Conservation (phyloP, 2,113 vertebrate species). For the Plotosus lineatus region DNA sequence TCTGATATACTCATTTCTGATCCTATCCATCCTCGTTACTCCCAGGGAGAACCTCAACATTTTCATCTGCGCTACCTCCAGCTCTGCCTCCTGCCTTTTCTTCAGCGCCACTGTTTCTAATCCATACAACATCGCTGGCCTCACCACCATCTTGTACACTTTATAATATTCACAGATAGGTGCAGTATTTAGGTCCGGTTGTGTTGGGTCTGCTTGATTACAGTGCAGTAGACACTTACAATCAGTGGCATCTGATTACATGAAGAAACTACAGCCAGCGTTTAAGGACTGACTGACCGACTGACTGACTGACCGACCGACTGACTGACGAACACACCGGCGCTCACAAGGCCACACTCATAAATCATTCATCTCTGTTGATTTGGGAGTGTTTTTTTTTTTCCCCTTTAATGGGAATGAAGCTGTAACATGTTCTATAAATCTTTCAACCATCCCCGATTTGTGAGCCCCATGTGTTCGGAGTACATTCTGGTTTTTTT, state of each 20-base stretch:
- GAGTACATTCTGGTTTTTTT: conserved; percentile 28
- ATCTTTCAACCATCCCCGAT: conserved; percentile 41
- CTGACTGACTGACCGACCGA: conserved; percentile 19
- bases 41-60: too few relatives aligned
- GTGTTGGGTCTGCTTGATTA: conserved; percentile 35
- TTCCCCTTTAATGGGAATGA: conserved; percentile 47
- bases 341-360: conserved; percentile 33
- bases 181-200: too few relatives aligned
- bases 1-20: too few relatives aligned
- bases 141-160: too few relatives aligned
- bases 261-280: conserved; percentile 1
- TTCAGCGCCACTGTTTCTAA: too few relatives aligned
- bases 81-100: too few relatives aligned
- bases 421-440: conserved; percentile 40
- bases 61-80: too few relatives aligned
- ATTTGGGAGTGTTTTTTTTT: conserved; percentile 38
- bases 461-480: conserved; percentile 30
- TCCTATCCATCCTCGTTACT: too few relatives aligned
- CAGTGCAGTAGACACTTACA: conserved; percentile 31
- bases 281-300: conserved; percentile 13
- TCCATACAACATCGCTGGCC: too few relatives aligned
- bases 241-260: conserved; percentile 29
- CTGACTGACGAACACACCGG: conserved; percentile 3
- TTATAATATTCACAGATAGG: too few relatives aligned
- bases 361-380: conserved; percentile 46